Evolutionary conservation across 2,888 invertebrate genomes (phyloP).

Genomic region (Lycia hirtaria): DNA sequence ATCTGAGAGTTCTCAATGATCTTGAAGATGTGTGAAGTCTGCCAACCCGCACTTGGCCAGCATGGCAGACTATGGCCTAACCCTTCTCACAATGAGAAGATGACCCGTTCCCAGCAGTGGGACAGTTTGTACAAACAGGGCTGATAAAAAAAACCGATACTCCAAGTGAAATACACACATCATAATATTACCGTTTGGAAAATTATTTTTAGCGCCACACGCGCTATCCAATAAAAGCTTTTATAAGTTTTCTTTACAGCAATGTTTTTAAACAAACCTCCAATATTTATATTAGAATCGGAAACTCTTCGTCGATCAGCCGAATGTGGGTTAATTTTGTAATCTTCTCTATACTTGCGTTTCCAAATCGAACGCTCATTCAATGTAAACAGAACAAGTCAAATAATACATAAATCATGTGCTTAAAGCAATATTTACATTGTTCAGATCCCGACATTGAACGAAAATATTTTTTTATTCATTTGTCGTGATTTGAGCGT

Average conservation of each 20-base stretch:
- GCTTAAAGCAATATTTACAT: slow-evolving; percentile 69
- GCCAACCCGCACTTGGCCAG: too few relatives aligned
- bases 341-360: slow-evolving; percentile 32
- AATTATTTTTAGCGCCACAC: neutral
- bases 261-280: slow-evolving; percentile 19
- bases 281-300: slow-evolving; percentile 25
- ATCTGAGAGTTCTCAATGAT: too few relatives aligned
- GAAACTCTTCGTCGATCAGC: slow-evolving; percentile 22
- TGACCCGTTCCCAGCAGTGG: too few relatives aligned
- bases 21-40: too few relatives aligned
- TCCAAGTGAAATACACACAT: too few relatives aligned
- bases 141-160: too few relatives aligned
- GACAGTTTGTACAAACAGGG: too few relatives aligned
- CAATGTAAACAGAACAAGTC: slow-evolving; percentile 60
- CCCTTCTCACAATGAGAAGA: too few relatives aligned
- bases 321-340: slow-evolving; percentile 22
- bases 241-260: slow-evolving; percentile 22
- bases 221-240: slow-evolving; percentile 15
- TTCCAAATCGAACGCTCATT: slow-evolving; percentile 51
- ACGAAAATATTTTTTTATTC: slow-evolving; percentile 47
- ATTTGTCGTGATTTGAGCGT: slow-evolving; percentile 45
- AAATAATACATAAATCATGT: slow-evolving; percentile 72
- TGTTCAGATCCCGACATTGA: slow-evolving; percentile 63
- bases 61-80: too few relatives aligned
- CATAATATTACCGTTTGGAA: neutral